Percentiles rank a stretch among this genome's conserved stretches.
Conservation (phyloP, 2,113 vertebrate species). For the Gymnorhina tibicen region DNA sequence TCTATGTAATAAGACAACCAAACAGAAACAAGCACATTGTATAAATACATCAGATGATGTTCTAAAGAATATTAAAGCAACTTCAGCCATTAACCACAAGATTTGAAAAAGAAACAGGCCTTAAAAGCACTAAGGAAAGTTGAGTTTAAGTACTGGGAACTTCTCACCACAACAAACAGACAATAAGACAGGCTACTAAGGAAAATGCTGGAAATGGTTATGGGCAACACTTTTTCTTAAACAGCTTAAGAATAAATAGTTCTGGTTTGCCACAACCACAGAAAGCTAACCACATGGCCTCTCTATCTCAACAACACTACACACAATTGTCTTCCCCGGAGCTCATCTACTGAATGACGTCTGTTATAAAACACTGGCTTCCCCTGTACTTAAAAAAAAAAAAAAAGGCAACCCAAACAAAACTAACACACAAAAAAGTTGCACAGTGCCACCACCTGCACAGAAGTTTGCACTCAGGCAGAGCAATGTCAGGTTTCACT, state of each 20-base stretch:
- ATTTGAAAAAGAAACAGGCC: background rate
- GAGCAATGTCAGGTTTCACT: background rate
- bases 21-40: background rate
- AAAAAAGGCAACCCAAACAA: background rate
- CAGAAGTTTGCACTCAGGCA: background rate
- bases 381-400: no score
- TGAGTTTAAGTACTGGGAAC: background rate
- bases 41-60: background rate
- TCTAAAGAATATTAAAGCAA: background rate
- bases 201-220: background rate
- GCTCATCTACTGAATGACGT: background rate
- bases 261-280: background rate
- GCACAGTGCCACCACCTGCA: background rate
- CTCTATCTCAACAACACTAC: background rate
- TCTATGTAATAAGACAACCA: background rate
- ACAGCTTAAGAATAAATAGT: background rate
- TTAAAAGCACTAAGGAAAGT: background rate
- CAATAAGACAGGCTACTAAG: background rate
- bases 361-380: background rate
- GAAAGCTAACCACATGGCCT: background rate
- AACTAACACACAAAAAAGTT: no score
- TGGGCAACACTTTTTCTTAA: background rate
- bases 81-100: background rate
- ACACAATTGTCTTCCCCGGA: background rate
- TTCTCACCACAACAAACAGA: background rate